Percentiles rank a stretch among this genome's conserved stretches.
Conservation (phyloP, 2,113 vertebrate genomes). For the Anser cygnoides region DNA sequence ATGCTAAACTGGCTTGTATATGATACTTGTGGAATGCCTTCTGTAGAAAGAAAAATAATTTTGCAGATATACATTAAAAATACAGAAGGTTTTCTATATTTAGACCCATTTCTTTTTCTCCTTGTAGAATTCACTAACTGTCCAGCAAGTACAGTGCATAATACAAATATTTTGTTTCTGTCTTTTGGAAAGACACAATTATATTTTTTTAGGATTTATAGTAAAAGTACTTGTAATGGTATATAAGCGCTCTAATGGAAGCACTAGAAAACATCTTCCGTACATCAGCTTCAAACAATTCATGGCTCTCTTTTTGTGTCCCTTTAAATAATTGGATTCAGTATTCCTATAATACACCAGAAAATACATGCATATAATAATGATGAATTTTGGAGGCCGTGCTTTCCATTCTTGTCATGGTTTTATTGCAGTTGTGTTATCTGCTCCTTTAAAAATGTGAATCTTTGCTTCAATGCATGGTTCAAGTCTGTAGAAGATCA, state of each 20-base stretch:
- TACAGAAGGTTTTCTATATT: neutral
- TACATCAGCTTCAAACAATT: neutral
- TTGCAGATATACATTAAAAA: neutral
- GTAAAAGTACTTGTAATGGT: neutral
- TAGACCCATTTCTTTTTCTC: neutral
- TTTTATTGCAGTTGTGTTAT: neutral
- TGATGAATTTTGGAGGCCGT: neutral
- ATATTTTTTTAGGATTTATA: neutral
- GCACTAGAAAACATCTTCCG: neutral
- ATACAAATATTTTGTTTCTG: neutral
- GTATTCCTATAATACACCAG: neutral
- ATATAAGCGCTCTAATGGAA: neutral
- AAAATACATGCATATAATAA: neutral
- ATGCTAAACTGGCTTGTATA: neutral
- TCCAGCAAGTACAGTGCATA: neutral
- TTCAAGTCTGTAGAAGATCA: neutral
- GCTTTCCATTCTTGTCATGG: neutral
- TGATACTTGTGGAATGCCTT: neutral
- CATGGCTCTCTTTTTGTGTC: neutral
- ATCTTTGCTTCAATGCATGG: neutral
- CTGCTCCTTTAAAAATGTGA: neutral
- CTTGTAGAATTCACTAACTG: neutral
- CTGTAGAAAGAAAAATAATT: neutral
- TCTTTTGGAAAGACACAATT: neutral
- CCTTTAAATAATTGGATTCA: neutral